phyloP scores from a whole-genome alignment of 2,888 invertebrate genomes.

The Phyllotreta cruciferae region DNA sequence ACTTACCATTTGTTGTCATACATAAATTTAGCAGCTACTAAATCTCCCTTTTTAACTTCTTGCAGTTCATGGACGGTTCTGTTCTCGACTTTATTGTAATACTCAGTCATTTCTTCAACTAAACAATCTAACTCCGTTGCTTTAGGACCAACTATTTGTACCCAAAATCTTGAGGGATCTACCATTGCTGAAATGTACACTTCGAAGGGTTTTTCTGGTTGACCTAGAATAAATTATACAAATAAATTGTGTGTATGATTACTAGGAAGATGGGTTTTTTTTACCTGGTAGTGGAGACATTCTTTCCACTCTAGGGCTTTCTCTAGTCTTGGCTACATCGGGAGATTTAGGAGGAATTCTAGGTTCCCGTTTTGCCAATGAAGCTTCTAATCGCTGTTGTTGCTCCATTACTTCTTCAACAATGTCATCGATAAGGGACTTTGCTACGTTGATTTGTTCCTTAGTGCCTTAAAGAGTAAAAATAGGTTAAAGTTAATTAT shows the following conservation, averaged over 20 bases:
- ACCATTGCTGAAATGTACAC: slow-evolving; percentile 88
- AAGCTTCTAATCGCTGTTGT: slow-evolving; percentile 59
- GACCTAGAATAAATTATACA: slow-evolving; percentile 44
- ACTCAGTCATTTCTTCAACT: slow-evolving; percentile 82
- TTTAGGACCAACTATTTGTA: slow-evolving; percentile 78
- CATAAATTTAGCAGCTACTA: slow-evolving; percentile 85
- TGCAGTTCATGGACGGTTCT: slow-evolving; percentile 64
- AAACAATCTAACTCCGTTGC: slow-evolving; percentile 80
- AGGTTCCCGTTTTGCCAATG: slow-evolving; percentile 63
- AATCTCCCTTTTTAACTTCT: slow-evolving; percentile 73
- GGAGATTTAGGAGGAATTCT: slow-evolving; percentile 54
- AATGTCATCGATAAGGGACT: slow-evolving; percentile 73
- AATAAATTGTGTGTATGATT: background rate
- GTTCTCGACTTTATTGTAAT: slow-evolving; percentile 73
- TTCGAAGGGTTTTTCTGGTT: slow-evolving; percentile 71
- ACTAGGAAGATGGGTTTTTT: background rate
- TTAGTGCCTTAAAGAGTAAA: slow-evolving; percentile 66
- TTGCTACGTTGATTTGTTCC: slow-evolving; percentile 77
- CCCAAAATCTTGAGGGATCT: slow-evolving; percentile 82
- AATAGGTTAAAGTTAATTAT: background rate
- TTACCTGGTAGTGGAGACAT: slow-evolving; percentile 53
- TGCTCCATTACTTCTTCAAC: slow-evolving; percentile 65
- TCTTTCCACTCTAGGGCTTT: slow-evolving; percentile 52
- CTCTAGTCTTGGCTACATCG: slow-evolving; percentile 42
- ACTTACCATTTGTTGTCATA: slow-evolving; percentile 82